phyloP scores from a whole-genome alignment of 2,797 vertebrate genomes.

The Protonibea diacanthus region DNA sequence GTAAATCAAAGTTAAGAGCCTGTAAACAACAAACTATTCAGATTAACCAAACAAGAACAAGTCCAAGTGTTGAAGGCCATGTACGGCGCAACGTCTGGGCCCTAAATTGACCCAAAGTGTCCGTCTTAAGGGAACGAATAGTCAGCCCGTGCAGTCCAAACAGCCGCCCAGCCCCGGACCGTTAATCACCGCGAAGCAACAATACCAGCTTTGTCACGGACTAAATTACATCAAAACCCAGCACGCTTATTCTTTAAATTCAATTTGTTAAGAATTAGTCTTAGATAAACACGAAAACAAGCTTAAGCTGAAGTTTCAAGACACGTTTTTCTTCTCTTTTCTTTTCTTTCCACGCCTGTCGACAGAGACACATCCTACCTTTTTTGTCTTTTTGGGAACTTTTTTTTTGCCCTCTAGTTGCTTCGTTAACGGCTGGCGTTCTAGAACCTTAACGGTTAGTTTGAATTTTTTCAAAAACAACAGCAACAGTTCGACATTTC shows the following conservation, averaged over 20 bases:
- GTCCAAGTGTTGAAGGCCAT: too few relatives aligned
- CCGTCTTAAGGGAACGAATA: background rate
- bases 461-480: background rate
- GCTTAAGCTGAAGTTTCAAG: too few relatives aligned
- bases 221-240: slow-evolving; percentile 37
- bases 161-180: slow-evolving; percentile 6
- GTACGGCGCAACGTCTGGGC: too few relatives aligned
- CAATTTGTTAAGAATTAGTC: slow-evolving; percentile 3
- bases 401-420: background rate
- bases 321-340: background rate
- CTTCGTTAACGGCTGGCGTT: background rate
- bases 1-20: background rate
- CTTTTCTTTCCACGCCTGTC: too few relatives aligned
- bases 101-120: background rate
- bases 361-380: background rate
- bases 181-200: slow-evolving; percentile 53
- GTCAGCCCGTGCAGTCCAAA: background rate
- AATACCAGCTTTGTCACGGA: slow-evolving; percentile 55
- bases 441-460: background rate
- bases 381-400: background rate
- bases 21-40: background rate
- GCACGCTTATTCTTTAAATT: slow-evolving; percentile 6
- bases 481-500: accelerated
- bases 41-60: background rate
- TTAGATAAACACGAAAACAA: slow-evolving; percentile 30